Evolutionary conservation across 2,113 vertebrate species (phyloP).

Genomic region (Carassius auratus): DNA sequence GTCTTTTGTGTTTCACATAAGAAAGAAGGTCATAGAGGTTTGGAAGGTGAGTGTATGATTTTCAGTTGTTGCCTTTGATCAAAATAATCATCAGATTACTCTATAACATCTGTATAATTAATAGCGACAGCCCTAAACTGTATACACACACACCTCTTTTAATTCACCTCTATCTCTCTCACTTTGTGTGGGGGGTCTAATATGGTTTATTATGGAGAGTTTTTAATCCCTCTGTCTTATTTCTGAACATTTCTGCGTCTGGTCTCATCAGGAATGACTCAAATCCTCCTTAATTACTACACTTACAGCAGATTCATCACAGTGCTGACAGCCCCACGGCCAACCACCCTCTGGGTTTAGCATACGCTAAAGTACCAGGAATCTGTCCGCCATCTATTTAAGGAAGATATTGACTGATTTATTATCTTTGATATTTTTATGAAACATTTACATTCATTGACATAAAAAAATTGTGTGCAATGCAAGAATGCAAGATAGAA

Average conservation of each 20-base stretch:
- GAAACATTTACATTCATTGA: background rate
- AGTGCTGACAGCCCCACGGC: background rate
- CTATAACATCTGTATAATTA: background rate
- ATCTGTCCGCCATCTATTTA: background rate
- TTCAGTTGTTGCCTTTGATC: background rate
- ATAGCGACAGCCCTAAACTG: background rate
- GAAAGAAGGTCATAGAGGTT: too few species aligned
- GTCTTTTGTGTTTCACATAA: too few species aligned
- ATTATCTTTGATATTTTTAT: background rate
- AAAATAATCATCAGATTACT: constrained; percentile 2
- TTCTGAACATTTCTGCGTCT: constrained; percentile 72
- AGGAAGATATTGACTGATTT: constrained; percentile 10
- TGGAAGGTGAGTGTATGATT: background rate
- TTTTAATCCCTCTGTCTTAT: constrained; percentile 51
- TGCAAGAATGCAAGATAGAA: too few species aligned
- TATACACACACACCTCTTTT: background rate
- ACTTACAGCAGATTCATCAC: constrained; percentile 45
- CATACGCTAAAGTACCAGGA: constrained; percentile 6
- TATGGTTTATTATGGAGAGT: constrained; percentile 69
- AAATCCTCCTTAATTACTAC: constrained; percentile 57
- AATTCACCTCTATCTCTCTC: background rate
- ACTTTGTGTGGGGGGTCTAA: constrained; percentile 36
- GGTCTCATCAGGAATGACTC: constrained; percentile 50
- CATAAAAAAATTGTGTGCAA: background rate
- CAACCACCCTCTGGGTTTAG: constrained; percentile 12